phyloP scores from a whole-genome alignment of 2,113 vertebrate genomes.

The Egretta garzetta region DNA sequence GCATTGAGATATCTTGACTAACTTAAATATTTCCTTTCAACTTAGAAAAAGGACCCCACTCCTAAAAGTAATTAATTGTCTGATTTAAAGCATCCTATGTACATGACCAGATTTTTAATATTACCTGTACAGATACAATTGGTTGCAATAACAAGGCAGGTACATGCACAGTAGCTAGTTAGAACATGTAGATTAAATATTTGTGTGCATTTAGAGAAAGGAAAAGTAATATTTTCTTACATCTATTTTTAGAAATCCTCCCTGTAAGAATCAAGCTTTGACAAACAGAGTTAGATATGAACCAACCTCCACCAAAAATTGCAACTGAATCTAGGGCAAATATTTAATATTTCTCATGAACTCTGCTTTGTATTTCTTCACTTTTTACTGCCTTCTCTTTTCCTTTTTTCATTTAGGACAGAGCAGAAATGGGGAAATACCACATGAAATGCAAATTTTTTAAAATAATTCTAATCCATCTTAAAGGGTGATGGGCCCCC shows the following conservation, averaged over 20 bases:
- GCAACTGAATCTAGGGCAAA: background rate
- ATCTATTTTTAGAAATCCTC: background rate
- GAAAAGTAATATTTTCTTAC: background rate
- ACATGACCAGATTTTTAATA: conserved; percentile 39
- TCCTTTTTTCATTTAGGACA: background rate
- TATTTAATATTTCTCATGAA: background rate
- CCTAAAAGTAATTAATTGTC: conserved; percentile 47
- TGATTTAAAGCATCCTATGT: background rate
- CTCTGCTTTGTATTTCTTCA: background rate
- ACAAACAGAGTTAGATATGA: background rate
- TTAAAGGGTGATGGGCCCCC: background rate
- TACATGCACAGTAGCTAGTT: background rate
- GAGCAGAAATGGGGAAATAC: background rate
- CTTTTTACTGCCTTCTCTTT: background rate
- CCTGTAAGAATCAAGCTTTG: background rate
- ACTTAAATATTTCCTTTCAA: conserved; percentile 59
- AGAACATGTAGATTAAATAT: background rate
- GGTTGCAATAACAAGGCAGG: background rate
- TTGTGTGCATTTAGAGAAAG: background rate
- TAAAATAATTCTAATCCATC: background rate
- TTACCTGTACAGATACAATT: background rate
- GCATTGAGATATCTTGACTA: conserved; percentile 43
- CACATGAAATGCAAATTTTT: background rate
- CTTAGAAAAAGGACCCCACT: background rate
- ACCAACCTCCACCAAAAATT: background rate